phyloP scores from a whole-genome alignment of 2,888 invertebrate genomes.

The Sthenelais limicola region DNA sequence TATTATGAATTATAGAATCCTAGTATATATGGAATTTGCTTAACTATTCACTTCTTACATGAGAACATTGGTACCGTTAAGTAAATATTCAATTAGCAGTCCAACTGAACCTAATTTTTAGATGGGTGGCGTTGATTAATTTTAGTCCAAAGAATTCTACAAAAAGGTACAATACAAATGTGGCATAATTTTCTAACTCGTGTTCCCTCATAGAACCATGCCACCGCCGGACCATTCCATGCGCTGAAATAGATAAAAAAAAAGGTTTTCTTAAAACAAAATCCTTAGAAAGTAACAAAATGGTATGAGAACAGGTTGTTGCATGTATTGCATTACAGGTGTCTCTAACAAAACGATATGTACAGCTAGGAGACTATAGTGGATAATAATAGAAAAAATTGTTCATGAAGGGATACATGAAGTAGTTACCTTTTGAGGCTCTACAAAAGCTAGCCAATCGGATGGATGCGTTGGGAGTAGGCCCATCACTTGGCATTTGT shows the following conservation, averaged over 20 bases:
- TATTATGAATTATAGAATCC: too few species aligned
- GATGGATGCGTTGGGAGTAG: slow-evolving; percentile 96
- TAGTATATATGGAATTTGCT: too few species aligned
- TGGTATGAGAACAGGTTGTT: not conserved
- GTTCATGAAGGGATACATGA: not conserved
- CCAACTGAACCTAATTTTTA: too few species aligned
- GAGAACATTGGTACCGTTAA: too few species aligned
- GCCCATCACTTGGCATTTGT: slow-evolving; percentile 99
- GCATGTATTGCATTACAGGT: not conserved
- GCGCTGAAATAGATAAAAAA: slow-evolving; percentile 60
- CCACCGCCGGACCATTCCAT: slow-evolving; percentile 70
- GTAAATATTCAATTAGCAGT: too few species aligned
- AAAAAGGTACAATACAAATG: too few species aligned
- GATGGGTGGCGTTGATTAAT: too few species aligned
- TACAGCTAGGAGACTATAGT: not conserved
- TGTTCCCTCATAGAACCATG: slow-evolving; percentile 51
- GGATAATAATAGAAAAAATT: not conserved
- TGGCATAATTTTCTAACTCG: too few species aligned
- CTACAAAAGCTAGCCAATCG: slow-evolving; percentile 93
- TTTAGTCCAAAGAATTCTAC: too few species aligned
- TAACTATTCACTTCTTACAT: too few species aligned
- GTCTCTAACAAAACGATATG: not conserved
- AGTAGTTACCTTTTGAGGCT: slow-evolving; percentile 52
- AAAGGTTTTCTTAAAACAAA: not conserved
- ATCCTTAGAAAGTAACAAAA: not conserved